Percentiles rank a stretch among this genome's conserved stretches.
Conservation (phyloP, 2,113 vertebrate genomes). For the Pycnonotus jocosus region DNA sequence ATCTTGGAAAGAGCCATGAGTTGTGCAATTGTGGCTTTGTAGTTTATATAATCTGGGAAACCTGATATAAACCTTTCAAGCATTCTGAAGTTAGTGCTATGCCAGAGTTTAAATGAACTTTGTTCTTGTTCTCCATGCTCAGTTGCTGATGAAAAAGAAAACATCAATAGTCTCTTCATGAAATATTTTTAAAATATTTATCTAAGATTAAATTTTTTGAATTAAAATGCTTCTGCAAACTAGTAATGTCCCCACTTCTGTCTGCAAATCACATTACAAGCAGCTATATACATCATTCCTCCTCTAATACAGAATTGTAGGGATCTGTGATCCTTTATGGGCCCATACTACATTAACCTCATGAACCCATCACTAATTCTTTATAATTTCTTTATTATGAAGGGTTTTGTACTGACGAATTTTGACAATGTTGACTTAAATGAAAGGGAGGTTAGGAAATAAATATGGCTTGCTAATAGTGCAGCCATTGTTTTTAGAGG, state of each 20-base stretch:
- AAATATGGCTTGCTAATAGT: background rate
- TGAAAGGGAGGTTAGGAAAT: background rate
- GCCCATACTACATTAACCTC: background rate
- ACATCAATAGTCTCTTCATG: background rate
- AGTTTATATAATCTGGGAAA: background rate
- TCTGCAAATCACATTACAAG: background rate
- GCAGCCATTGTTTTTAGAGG: background rate
- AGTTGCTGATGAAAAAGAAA: background rate
- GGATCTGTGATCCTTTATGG: background rate
- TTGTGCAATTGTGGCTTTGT: background rate
- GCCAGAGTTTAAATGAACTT: background rate
- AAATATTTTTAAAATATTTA: background rate
- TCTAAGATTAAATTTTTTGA: background rate
- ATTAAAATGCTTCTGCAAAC: background rate
- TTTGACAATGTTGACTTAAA: background rate
- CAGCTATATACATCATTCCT: background rate
- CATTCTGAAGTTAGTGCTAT: background rate
- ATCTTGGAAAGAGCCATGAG: background rate
- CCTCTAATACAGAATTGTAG: background rate
- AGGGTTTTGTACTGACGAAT: background rate
- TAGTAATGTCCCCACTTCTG: background rate
- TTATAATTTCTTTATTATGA: background rate
- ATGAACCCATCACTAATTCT: background rate
- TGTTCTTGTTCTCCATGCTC: background rate
- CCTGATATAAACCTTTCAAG: background rate